A percentile compares a stretch with the other conserved stretches of the same genome.
Conservation (phyloP, 2,113 vertebrate species). For the Ceratotherium simum region DNA sequence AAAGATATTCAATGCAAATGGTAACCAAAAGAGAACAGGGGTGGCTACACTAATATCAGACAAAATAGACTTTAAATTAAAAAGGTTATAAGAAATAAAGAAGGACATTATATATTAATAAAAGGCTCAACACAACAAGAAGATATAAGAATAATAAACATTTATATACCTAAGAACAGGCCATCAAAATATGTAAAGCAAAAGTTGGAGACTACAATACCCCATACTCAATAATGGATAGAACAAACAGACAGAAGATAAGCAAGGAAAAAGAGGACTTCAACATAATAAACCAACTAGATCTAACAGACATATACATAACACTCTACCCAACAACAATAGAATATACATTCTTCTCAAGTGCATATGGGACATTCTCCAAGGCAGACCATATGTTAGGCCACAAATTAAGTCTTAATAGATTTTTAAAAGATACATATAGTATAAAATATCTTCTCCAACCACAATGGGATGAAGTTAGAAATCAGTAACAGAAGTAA, state of each 20-base stretch:
- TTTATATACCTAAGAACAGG: neutral
- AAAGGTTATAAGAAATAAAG: neutral
- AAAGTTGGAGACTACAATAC: neutral
- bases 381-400: no score
- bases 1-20: neutral
- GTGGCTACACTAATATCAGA: neutral
- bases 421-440: neutral
- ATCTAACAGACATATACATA: neutral
- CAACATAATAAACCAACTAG: neutral
- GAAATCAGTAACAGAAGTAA: neutral
- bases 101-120: neutral
- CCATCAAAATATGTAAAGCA: slow-evolving; percentile 2
- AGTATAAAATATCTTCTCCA: neutral
- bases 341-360: no score
- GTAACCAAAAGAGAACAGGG: neutral
- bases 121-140: neutral
- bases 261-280: neutral
- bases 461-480: neutral
- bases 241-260: neutral
- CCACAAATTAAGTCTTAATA: neutral
- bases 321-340: no score
- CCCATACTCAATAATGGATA: neutral
- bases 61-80: neutral
- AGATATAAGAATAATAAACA: neutral
- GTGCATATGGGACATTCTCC: no score